Conservation (phyloP, 1,140 invertebrate genomes). For the Mercenaria mercenaria region DNA sequence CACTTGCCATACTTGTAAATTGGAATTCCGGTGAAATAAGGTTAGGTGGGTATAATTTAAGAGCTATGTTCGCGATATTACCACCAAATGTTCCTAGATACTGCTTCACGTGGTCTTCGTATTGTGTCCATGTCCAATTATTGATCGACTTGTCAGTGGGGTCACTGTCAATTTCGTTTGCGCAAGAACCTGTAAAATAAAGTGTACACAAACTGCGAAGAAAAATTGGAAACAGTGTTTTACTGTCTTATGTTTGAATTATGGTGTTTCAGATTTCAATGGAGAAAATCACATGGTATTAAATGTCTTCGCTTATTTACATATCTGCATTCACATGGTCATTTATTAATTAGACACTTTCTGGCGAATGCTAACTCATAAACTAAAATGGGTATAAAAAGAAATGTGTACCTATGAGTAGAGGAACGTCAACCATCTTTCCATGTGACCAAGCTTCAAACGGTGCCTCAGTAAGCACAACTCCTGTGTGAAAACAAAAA, state of each 20-base stretch:
- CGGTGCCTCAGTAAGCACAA: slow-evolving; percentile 66
- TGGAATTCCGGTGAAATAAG: slow-evolving; percentile 71
- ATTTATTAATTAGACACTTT: too few species aligned
- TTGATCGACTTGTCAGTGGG: slow-evolving; percentile 61
- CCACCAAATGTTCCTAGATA: slow-evolving; percentile 69
- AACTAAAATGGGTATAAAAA: too few species aligned
- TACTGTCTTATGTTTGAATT: too few species aligned
- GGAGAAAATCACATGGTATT: too few species aligned
- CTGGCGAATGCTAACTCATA: too few species aligned
- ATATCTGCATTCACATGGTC: too few species aligned
- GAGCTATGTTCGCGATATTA: slow-evolving; percentile 44
- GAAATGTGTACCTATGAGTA: slow-evolving; percentile 70
- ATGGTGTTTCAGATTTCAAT: too few species aligned
- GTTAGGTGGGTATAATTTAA: slow-evolving; percentile 71
- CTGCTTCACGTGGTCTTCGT: slow-evolving; percentile 62
- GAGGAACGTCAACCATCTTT: slow-evolving; percentile 66
- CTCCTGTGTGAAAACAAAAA: slow-evolving; percentile 48
- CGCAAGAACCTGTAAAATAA: slow-evolving; percentile 66
- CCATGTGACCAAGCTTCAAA: slow-evolving; percentile 69
- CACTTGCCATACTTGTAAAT: slow-evolving; percentile 62
- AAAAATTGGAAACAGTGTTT: too few species aligned
- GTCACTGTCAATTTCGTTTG: slow-evolving; percentile 69
- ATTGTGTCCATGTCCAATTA: slow-evolving; percentile 74
- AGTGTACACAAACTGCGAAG: not conserved
- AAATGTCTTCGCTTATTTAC: too few species aligned